Evolutionary conservation across 1,140 invertebrate genomes (phyloP).

Genomic region (Aporrectodea caliginosa): DNA sequence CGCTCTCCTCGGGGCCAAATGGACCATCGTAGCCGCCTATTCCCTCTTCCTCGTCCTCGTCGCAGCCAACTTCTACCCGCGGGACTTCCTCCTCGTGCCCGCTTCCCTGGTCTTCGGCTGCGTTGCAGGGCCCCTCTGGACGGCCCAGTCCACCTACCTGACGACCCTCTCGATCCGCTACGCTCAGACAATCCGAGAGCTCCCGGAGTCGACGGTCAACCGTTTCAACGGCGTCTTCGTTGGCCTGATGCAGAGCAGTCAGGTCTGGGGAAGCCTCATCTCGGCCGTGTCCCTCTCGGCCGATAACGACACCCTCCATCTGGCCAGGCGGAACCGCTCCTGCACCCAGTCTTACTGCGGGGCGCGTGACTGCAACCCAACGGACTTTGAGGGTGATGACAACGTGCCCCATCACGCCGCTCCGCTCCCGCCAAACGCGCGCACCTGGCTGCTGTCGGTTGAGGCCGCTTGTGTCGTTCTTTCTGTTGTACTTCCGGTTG

Average conservation of each 20-base stretch:
- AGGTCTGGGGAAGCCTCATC: slow-evolving; percentile 52
- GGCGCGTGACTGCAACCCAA: slow-evolving; percentile 25
- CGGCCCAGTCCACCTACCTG: slow-evolving; percentile 49
- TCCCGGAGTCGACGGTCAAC: slow-evolving; percentile 42
- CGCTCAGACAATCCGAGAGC: slow-evolving; percentile 39
- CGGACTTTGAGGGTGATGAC: slow-evolving; percentile 32
- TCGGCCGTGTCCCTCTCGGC: slow-evolving; percentile 42
- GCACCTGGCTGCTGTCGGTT: slow-evolving; percentile 46
- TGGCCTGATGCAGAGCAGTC: slow-evolving; percentile 46
- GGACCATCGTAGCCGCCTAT: slow-evolving; percentile 49
- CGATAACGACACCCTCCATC: slow-evolving; percentile 37
- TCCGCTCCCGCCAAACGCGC: slow-evolving; percentile 40
- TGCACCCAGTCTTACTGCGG: slow-evolving; percentile 31
- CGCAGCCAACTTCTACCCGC: slow-evolving; percentile 48
- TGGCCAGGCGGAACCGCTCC: background rate
- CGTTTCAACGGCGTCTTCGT: slow-evolving; percentile 53
- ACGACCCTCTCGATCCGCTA: slow-evolving; percentile 48
- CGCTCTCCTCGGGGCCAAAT: slow-evolving; percentile 46
- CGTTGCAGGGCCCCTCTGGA: slow-evolving; percentile 48
- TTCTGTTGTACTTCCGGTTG: slow-evolving; percentile 43
- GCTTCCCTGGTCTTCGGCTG: slow-evolving; percentile 44
- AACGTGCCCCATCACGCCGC: slow-evolving; percentile 30
- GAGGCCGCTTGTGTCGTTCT: slow-evolving; percentile 48
- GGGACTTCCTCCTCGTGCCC: slow-evolving; percentile 45
- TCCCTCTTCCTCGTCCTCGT: slow-evolving; percentile 46